Percentiles rank a stretch among this genome's conserved stretches.
phyloP scores from a whole-genome alignment of 2,113 vertebrate species.

The Fregata magnificens region DNA sequence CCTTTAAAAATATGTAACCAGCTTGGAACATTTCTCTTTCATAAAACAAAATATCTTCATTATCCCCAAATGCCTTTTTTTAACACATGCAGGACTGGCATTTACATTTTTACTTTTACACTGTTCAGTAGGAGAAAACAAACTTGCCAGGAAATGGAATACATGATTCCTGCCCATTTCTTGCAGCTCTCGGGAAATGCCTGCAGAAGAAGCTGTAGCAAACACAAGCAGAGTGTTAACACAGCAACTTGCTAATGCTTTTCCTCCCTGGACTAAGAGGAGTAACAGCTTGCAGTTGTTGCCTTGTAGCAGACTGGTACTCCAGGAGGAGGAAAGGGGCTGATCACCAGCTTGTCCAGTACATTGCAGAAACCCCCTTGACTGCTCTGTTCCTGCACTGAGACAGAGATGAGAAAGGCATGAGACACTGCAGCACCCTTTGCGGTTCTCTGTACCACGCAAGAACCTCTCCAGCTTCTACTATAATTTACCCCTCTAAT shows the following conservation, averaged over 20 bases:
- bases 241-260: neutral
- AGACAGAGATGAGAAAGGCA: neutral
- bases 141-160: neutral
- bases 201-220: neutral
- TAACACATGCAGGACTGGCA: neutral
- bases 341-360: neutral
- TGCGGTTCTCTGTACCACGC: neutral
- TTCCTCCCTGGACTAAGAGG: neutral
- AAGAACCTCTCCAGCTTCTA: neutral
- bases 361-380: rapidly evolving
- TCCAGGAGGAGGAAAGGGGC: neutral
- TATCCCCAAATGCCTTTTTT: neutral
- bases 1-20: neutral
- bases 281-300: rapidly evolving
- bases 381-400: neutral
- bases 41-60: neutral
- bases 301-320: rapidly evolving
- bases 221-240: neutral
- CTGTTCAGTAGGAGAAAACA: neutral
- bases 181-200: neutral
- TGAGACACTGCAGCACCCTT: neutral
- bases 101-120: neutral
- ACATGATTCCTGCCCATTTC: neutral
- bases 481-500: neutral
- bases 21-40: neutral